Conservation (phyloP, 2,888 invertebrate species). For the Dryobotodes eremita region DNA sequence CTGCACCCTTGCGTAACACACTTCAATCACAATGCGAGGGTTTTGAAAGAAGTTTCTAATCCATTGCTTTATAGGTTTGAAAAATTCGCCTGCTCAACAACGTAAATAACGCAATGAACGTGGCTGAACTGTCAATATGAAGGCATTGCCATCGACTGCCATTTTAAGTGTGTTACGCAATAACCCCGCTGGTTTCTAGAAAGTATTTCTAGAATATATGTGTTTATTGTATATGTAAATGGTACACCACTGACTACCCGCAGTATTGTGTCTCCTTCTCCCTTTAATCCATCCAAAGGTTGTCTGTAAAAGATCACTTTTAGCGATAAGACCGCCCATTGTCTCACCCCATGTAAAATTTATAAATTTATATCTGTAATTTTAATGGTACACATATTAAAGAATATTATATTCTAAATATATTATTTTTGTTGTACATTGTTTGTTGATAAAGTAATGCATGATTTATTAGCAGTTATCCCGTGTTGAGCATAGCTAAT, state of each 20-base stretch:
- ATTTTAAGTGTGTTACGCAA: neutral
- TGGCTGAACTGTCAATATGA: neutral
- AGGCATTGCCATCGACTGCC: neutral
- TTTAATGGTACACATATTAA: too few species aligned
- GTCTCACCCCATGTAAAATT: too few species aligned
- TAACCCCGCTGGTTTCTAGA: neutral
- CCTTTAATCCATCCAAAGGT: too few species aligned
- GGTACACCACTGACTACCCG: too few species aligned
- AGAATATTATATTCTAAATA: neutral
- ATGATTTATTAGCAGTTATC: neutral
- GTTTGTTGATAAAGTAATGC: neutral
- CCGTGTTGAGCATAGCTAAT: slow-evolving; percentile 5
- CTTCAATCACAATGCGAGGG: neutral
- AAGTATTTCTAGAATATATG: too few species aligned
- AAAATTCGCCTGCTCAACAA: neutral
- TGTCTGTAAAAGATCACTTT: too few species aligned
- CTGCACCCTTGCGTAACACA: neutral
- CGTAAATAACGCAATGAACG: neutral
- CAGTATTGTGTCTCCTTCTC: too few species aligned
- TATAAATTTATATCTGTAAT: too few species aligned
- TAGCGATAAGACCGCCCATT: too few species aligned
- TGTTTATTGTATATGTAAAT: too few species aligned
- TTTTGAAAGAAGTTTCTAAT: neutral
- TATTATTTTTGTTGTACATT: neutral
- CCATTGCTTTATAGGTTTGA: neutral